Evolutionary conservation across 2,113 vertebrate species (phyloP), one percentile per base, ranked within the genome.

Genomic region (Suricata suricatta): DNA sequence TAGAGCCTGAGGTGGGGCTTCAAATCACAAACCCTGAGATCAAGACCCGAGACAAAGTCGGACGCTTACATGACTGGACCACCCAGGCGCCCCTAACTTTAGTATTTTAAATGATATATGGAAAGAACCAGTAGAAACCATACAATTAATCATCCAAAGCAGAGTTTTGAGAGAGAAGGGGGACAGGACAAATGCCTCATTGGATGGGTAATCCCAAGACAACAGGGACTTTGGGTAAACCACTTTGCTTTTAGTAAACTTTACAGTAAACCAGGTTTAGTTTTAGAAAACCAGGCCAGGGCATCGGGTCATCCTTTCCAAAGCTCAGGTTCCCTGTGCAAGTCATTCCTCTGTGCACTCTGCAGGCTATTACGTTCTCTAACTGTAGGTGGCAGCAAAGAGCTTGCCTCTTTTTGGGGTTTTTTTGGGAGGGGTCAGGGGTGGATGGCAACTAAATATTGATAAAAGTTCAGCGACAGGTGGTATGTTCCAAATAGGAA

Each of bases 351-450:
- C 7, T 81, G 25, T 16, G 47, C 25, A 11, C 38, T 41, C 33
- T 44, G 77, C 38, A 17, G 79, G 68, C 71, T 7, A 4, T 74
- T 79, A 71, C 27, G n/a, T 80, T 63, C 86, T 66, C 35, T 54
- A 74, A 92, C 57, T 8, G 85, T 93, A 97, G 97, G 91, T 97
- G 96, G 96, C 96, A 97, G 85, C 92, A 93, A 80, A 76, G 84
- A 94, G 71, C 90, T 96, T 80, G 64, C 17, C 7, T 72, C 47
- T 27, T 88, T 50, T 38, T 47, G 13, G 81, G 41, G 41, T 41
- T 41, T 41, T 41, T 41, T 41, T 41, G 3, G 13, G 81, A 31
- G 41, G 25, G 21, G n/a, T 38, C 5, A 9, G n/a, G 13, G 14
- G 41, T 27, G 7, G 27, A 31, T 5, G n/a, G 21, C 81, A 54